phyloP scores from a whole-genome alignment of 2,113 vertebrate genomes.

The Narcine bancroftii region DNA sequence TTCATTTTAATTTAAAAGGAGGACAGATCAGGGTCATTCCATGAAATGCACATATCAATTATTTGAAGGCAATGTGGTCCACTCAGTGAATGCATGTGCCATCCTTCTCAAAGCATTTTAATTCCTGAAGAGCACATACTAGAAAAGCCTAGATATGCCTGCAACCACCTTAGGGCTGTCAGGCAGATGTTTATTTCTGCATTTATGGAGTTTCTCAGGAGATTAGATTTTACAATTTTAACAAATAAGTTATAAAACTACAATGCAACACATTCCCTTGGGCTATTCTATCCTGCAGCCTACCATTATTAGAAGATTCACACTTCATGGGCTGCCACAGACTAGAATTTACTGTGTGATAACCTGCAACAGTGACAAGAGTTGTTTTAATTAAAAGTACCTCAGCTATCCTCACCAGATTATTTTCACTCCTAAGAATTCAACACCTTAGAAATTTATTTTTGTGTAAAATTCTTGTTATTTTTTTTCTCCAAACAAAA shows the following conservation, averaged over 20 bases:
- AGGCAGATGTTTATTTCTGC: conserved; percentile 56
- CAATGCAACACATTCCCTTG: conserved; percentile 44
- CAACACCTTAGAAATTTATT: background rate
- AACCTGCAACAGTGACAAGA: conserved; percentile 35
- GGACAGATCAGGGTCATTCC: conserved; percentile 46
- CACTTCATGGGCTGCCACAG: background rate
- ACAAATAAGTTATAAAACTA: conserved; percentile 42
- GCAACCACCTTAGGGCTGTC: conserved; percentile 44
- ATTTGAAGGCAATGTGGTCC: conserved; percentile 49
- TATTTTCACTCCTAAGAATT: background rate
- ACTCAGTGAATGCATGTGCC: conserved; percentile 51
- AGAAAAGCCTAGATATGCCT: conserved; percentile 32
- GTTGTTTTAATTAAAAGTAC: conserved; percentile 39
- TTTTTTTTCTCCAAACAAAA: conserved; percentile 6
- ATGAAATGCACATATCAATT: conserved; percentile 59
- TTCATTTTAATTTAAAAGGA: conserved; percentile 54
- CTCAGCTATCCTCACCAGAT: background rate
- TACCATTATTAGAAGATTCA: conserved; percentile 34
- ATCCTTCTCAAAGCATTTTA: conserved; percentile 51
- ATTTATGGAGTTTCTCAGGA: conserved; percentile 41
- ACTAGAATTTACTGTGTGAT: conserved; percentile 26
- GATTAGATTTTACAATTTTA: background rate
- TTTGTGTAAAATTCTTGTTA: background rate
- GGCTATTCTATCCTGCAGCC: conserved; percentile 36
- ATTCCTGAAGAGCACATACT: background rate